Percentiles rank a stretch among this genome's conserved stretches.
These are phyloP conservation scores for Scatophagus argus DNA, from an alignment of 2,113 vertebrate species.

Conservation along the genomic window DNA sequence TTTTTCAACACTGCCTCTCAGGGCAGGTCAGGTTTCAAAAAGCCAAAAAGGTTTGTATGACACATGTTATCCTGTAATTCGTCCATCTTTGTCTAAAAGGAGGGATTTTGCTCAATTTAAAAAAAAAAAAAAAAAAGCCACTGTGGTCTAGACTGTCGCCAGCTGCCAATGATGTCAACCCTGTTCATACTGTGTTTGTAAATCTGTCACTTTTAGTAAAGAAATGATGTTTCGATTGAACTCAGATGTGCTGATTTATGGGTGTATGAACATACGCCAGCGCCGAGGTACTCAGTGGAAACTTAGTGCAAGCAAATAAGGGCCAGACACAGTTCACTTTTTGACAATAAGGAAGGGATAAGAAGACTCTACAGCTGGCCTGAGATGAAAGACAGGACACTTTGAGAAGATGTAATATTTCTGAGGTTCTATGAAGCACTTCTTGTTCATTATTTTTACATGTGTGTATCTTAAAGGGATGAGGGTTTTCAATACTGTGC, in stretches of 20 bases:
- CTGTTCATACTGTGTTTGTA: slow-evolving; percentile 79
- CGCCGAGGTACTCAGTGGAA: slow-evolving; percentile 66
- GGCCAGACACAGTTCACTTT: slow-evolving; percentile 61
- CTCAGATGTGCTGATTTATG: slow-evolving; percentile 73
- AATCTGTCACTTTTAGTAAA: slow-evolving; percentile 76
- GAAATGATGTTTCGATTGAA: slow-evolving; percentile 60
- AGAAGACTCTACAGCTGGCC: slow-evolving; percentile 75
- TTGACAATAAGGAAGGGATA: slow-evolving; percentile 52
- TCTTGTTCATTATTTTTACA: slow-evolving; percentile 59
- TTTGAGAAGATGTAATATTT: slow-evolving; percentile 35
- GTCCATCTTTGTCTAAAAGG: slow-evolving; percentile 69
- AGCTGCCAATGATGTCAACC: slow-evolving; percentile 80
- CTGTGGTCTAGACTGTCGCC: slow-evolving; percentile 76
- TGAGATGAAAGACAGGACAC: slow-evolving; percentile 68
- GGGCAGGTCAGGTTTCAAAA: slow-evolving; percentile 70
- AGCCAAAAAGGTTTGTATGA: slow-evolving; percentile 68
- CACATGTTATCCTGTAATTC: slow-evolving; percentile 66
- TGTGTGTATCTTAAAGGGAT: slow-evolving; percentile 68
- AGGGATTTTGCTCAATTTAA: slow-evolving; percentile 63
- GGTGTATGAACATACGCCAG: slow-evolving; percentile 60
- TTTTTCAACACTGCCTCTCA: slow-evolving; percentile 58
- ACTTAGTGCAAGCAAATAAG: slow-evolving; percentile 36
- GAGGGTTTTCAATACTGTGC: slow-evolving; percentile 64
- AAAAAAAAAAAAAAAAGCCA: too few relatives aligned
- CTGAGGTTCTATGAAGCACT: slow-evolving; percentile 61